Base-by-base conservation (phyloP, 2,888 invertebrate species). In the Poecilus cupreus region DNA sequence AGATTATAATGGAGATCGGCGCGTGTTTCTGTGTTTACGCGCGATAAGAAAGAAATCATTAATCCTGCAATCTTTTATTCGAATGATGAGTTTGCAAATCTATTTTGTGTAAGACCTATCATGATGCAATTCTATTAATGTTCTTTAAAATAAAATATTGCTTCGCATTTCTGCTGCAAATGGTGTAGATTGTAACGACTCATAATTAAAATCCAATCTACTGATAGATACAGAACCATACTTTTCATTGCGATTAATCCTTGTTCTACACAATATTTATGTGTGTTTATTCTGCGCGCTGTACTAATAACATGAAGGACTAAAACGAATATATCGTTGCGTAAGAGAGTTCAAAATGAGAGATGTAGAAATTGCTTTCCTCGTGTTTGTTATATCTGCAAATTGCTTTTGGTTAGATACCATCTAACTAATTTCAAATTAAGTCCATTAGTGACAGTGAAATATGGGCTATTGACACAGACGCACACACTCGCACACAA, bases 401-500 rank as follows among this genome's bases (percentile, higher is more conserved):
- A 75, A 75, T 75, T 75, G 75, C 49, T 32, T 75, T 75, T n/a
- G 32, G 49, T 26, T 26, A 22, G 75, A 75, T 75, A 26, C 16
- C 18, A 75, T 74, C 74, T 26, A 75, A 51, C 75, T 75, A 75
- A 75, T 75, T 75, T 75, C 75, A 75, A 75, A 75, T 75, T 75
- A 75, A 75, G 75, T 75, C 75, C 75, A 75, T 75, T 75, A 75
- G 46, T 51, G 51, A 49, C 75, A 49, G 75, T 75, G 75, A 75
- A 75, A 75, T 75, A 75, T 75, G 75, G 75, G n/a, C 75, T 49
- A 75, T 75, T 51, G 75, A 51, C 75, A 75, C 75, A 75, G 32
- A 74, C 43, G 18, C 39, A 74, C 54, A 54, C 54, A 51, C 20
- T 10, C 51, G 37, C 46, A 18, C 24, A 60, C 20, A 60, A 6